Evolutionary conservation across 2,797 vertebrate species (phyloP).

Genomic region (Anableps anableps): DNA sequence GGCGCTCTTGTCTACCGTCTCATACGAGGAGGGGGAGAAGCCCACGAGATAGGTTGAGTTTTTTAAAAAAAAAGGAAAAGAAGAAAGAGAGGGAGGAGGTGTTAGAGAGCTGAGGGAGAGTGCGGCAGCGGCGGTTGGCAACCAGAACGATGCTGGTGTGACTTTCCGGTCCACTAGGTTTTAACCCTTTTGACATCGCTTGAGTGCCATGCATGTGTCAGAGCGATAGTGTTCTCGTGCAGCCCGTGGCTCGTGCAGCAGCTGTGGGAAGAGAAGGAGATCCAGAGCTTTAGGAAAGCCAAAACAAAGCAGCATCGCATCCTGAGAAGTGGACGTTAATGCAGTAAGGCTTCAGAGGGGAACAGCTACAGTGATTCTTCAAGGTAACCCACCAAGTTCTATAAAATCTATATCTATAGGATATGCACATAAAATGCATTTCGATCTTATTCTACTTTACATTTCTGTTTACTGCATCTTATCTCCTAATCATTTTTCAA

Average conservation of each 20-base stretch:
- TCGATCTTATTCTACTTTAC: constrained; percentile 24
- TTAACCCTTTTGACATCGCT: constrained; percentile 78
- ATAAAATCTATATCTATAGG: constrained; percentile 37
- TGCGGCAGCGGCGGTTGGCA: constrained; percentile 71
- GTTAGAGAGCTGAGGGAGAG: constrained; percentile 68
- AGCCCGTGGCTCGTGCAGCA: constrained; percentile 54
- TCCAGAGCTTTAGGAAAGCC: constrained; percentile 64
- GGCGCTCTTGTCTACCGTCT: constrained; percentile 80
- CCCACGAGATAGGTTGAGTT: constrained; percentile 77
- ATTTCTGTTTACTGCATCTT: constrained; percentile 20
- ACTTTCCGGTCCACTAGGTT: constrained; percentile 78
- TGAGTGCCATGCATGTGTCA: constrained; percentile 72
- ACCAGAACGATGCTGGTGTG: constrained; percentile 75
- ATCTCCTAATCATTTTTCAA: constrained; percentile 6
- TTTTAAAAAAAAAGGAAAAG: constrained; percentile 26
- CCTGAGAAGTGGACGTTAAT: constrained; percentile 76
- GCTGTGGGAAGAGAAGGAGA: constrained; percentile 68
- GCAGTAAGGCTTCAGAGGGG: constrained; percentile 72
- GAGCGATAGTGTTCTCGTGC: constrained; percentile 47
- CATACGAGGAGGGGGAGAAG: constrained; percentile 71
- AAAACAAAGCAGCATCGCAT: constrained; percentile 70
- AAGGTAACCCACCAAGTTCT: constrained; percentile 80
- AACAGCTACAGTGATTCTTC: constrained; percentile 55
- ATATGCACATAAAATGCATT: constrained; percentile 3
- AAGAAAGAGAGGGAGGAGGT: constrained; percentile 50